A percentile compares a stretch with the other conserved stretches of the same genome.
phyloP scores from a whole-genome alignment of 2,113 vertebrate species.

The Mionectes macconnelli region DNA sequence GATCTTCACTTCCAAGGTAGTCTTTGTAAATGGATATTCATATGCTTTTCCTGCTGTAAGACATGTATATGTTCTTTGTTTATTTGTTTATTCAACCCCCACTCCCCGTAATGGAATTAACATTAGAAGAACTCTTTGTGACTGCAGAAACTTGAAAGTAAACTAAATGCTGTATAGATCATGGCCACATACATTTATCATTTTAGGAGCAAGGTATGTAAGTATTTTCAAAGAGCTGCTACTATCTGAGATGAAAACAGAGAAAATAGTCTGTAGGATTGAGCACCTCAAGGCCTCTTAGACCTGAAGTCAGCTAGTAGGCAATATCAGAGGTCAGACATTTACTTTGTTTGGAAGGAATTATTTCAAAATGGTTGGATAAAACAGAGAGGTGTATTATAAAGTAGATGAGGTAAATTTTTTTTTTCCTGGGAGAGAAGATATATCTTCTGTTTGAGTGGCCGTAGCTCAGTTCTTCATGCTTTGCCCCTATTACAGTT shows the following conservation, averaged over 20 bases:
- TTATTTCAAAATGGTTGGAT: not conserved
- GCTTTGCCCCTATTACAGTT: not conserved
- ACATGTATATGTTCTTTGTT: rapidly evolving
- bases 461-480: not conserved
- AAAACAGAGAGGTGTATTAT: not conserved
- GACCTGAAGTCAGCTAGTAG: not conserved
- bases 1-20: not conserved
- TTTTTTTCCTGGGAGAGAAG: not conserved
- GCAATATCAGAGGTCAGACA: not conserved
- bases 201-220: not conserved
- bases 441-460: not conserved
- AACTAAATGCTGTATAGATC: not conserved
- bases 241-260: not conserved
- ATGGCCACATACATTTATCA: too few relatives aligned
- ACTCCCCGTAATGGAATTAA: not conserved
- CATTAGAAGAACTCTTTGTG: not conserved
- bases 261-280: not conserved
- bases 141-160: not conserved
- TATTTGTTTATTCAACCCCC: rapidly evolving
- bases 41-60: not conserved
- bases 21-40: not conserved
- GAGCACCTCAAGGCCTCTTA: not conserved
- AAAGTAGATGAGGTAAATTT: not conserved
- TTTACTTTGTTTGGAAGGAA: not conserved
- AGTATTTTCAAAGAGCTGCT: not conserved